These are phyloP conservation scores for Myanophis thanlyinensis DNA, from an alignment of 2,113 vertebrate genomes.

Conservation along the genomic window DNA sequence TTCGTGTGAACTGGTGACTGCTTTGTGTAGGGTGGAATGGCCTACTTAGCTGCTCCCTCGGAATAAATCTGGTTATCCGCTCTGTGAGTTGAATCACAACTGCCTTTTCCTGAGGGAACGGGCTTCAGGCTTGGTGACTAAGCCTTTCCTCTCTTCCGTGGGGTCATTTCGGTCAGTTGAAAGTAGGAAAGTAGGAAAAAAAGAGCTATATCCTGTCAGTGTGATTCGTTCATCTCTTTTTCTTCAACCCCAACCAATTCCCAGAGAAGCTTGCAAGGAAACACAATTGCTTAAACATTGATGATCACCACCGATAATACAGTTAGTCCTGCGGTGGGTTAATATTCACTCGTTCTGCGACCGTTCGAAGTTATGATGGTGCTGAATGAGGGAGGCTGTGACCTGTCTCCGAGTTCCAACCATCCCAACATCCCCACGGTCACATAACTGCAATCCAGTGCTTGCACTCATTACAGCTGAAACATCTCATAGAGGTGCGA, in stretches of 20 bases:
- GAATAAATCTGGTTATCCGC: slow-evolving; percentile 19
- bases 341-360: background rate
- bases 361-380: too few species aligned
- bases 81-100: background rate
- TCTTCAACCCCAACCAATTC: background rate
- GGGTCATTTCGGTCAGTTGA: background rate
- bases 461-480: background rate
- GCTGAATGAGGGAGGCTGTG: too few species aligned
- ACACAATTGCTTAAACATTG: background rate
- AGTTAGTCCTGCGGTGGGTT: background rate
- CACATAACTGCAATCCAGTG: background rate
- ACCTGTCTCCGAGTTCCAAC: too few species aligned
- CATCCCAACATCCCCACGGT: too few species aligned
- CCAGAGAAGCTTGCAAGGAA: background rate
- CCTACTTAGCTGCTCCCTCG: background rate
- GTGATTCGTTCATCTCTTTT: background rate
- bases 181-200: background rate
- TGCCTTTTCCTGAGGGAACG: background rate
- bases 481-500: background rate
- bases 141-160: background rate
- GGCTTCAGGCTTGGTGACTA: background rate
- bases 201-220: background rate
- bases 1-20: background rate
- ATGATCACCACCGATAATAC: background rate
- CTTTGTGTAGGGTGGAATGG: background rate